A percentile compares a stretch with the other conserved stretches of the same genome.
phyloP scores from a whole-genome alignment of 2,888 invertebrate species.

The Drosophila austrosaltans region DNA sequence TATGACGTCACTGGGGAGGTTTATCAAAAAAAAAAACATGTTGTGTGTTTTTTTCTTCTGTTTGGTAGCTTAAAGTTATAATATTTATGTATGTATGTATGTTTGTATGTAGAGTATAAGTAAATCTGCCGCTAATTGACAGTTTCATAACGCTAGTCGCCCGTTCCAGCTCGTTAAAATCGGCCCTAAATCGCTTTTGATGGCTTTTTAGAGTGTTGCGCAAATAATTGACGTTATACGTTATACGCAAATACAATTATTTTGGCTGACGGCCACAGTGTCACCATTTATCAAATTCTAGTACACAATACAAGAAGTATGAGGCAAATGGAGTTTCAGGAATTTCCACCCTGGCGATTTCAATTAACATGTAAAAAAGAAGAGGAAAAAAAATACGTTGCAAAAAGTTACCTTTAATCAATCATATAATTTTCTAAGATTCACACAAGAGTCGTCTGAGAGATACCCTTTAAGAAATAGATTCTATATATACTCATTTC shows the following conservation, averaged over 20 bases:
- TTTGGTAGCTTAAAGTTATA: conserved; percentile 57
- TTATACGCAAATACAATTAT: conserved; percentile 55
- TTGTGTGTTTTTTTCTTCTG: background rate
- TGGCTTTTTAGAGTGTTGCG: conserved; percentile 63
- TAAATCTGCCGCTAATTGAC: conserved; percentile 73
- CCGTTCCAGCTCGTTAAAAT: conserved; percentile 58
- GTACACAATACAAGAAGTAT: background rate
- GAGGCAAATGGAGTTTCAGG: background rate
- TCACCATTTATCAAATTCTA: conserved; percentile 54
- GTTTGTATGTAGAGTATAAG: conserved; percentile 2
- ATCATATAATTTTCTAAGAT: conserved; percentile 50
- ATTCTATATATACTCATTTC: background rate
- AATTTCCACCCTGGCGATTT: conserved; percentile 38
- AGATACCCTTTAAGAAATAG: background rate
- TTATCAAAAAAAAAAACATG: background rate
- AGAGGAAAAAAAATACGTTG: conserved; percentile 9
- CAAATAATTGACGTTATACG: conserved; percentile 64
- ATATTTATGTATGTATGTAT: background rate
- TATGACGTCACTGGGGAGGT: conserved; percentile 42
- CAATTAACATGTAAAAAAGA: conserved; percentile 53
- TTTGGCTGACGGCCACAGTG: conserved; percentile 24
- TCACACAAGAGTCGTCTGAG: background rate
- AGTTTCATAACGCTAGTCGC: conserved; percentile 65
- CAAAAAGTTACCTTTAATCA: conserved; percentile 50
- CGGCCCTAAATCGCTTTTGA: conserved; percentile 34